Evolutionary conservation across 2,797 vertebrate genomes (phyloP), one percentile per base, ranked within the genome.

Genomic region (Arremon brunneinucha): DNA sequence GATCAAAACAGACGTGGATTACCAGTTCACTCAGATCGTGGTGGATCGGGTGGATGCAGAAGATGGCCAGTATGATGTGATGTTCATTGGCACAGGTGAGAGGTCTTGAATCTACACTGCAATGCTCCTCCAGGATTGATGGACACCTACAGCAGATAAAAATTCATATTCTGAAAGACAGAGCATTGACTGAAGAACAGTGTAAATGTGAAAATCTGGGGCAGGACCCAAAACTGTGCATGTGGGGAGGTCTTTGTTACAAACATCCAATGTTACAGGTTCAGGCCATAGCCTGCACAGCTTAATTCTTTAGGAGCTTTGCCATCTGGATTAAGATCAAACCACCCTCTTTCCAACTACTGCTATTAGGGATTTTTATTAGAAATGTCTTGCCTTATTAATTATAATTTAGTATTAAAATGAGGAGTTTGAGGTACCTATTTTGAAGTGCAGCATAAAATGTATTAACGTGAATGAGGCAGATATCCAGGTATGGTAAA

Each of bases 51-150:
- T 99, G 1, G 99, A 99, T 13, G 99, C 99, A 57, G 99, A 99
- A 83, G 99, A 99, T 20, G 99, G 99, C 28, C 99, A 99, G 20
- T 99, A 99, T 26, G 99, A 99, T 7, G 99, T 99, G 85, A 99
- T 99, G 99, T 99, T 99, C 97, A 99, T 99, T 35, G 99, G 99
- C 97, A 99, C 99, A 98, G 99, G 99, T 99, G 92, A 89, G 63
- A 65, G 44, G 35, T 32, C 35, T 39, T 44, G 35, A 67, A 6
- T 47, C n/a, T 44, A 15, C 8, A 8, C 6, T 16, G 0, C 12
- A 1, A 1, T 77, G 18, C 39, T 70, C 10, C 39, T 68, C 34
- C 41, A 70, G 53, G 7, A 8, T 0, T 46, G 70, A 39, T 24
- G 32, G 53, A 90, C 21, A 50, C 27, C 16, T 15, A 75, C 10